Evolutionary conservation across 2,113 vertebrate species (phyloP).

Genomic region (Larimichthys polyactis): DNA sequence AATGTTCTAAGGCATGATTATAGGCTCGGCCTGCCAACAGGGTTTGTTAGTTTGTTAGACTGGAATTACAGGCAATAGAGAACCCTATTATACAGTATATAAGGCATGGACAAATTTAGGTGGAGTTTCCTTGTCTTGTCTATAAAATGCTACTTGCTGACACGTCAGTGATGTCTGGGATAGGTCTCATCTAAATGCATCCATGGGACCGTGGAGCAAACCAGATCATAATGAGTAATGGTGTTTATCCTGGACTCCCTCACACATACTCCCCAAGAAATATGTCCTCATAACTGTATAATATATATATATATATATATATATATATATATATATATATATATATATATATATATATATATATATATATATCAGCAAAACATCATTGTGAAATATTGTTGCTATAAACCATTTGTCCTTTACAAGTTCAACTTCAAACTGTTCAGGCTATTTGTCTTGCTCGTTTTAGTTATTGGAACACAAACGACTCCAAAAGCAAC

Average conservation of each 20-base stretch:
- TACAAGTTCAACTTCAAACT: neutral
- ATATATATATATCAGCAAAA: neutral
- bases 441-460: neutral
- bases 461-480: no score
- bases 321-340: no score
- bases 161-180: slow-evolving; percentile 50
- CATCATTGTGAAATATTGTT: neutral
- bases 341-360: no score
- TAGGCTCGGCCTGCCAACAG: slow-evolving; percentile 63
- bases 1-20: slow-evolving; percentile 69
- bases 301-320: no score
- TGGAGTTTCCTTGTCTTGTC: slow-evolving; percentile 73
- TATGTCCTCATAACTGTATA: neutral
- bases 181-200: slow-evolving; percentile 30
- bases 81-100: slow-evolving; percentile 51
- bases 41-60: slow-evolving; percentile 73
- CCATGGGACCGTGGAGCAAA: neutral
- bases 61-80: slow-evolving; percentile 65
- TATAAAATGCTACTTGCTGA: slow-evolving; percentile 54
- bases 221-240: slow-evolving; percentile 10
- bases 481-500: no score
- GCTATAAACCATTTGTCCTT: neutral
- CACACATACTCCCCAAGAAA: neutral
- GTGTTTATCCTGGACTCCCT: neutral
- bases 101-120: slow-evolving; percentile 53